Base-by-base conservation (phyloP, 1,140 invertebrate genomes). In the Phocides pigmalion region DNA sequence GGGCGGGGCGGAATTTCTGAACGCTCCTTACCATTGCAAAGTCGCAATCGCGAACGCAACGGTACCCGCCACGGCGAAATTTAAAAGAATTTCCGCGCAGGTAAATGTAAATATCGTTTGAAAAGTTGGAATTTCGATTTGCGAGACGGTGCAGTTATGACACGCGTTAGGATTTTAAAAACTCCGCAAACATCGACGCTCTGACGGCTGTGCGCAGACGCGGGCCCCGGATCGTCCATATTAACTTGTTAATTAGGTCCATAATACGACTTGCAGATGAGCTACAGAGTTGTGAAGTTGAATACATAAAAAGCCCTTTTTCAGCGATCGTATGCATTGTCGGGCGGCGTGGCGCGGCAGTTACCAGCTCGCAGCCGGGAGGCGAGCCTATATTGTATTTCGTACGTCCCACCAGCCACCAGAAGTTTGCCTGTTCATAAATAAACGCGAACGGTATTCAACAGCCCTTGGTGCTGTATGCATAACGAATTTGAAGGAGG, bases 251-350 rank as follows among this genome's bases (percentile, higher is more conserved):
- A 96, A 96, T 96, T 96, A 96, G 95, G 94, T 95, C 93, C 94
- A 95, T 95, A 95, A 95, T 96, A 95, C 94, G 95, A 96, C 95
- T 96, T 96, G 95, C 95, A 96, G 95, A 96, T 96, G 95, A 96
- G 95, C 93, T 82, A 93, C 93, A 93, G 93, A 94, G 82, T 90
- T 88, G 80, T 90, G 84, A 92, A 90, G 89, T 87, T 89, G 91
- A 92, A 92, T 92, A 91, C 82, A 88, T 92, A 92, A 92, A 92
- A 91, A 92, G 87, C 77, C 87, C 90, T 90, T 91, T 91, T 91
- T 87, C 92, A 93, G 92, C 87, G 92, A 92, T 93, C 91, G 79
- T 73, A 84, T 89, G 87, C 87, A 89, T 89, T 82, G 93, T 93
- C 86, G 92, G 84, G 42, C 89, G 90, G 92, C 90, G 90, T 70